These are phyloP conservation scores for Phylloscopus trochilus DNA, from an alignment of 2,113 vertebrate species.

Conservation along the genomic window DNA sequence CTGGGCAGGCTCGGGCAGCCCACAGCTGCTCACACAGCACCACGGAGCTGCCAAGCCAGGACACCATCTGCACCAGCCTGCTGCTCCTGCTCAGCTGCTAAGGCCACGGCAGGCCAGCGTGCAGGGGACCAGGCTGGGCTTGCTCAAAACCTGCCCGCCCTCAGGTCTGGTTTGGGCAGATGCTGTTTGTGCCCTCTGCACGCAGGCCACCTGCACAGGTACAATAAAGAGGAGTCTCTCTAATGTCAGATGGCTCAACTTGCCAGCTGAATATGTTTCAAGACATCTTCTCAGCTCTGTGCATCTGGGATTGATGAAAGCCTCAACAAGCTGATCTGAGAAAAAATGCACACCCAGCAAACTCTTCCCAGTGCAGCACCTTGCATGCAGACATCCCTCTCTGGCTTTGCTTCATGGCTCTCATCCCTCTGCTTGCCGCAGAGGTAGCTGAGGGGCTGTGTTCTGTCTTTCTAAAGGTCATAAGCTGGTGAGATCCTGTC, in stretches of 20 bases:
- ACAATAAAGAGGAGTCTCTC: background rate
- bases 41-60: background rate
- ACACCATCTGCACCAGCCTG: background rate
- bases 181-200: background rate
- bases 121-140: background rate
- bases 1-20: background rate
- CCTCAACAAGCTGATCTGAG: background rate
- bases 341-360: background rate
- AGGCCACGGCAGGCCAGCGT: background rate
- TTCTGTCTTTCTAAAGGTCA: background rate
- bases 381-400: background rate
- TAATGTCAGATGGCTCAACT: background rate
- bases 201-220: background rate
- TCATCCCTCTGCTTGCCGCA: background rate
- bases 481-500: background rate
- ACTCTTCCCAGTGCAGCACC: background rate
- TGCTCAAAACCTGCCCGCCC: background rate
- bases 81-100: background rate
- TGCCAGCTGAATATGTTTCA: background rate
- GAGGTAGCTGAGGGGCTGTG: background rate
- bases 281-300: background rate
- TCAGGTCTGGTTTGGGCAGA: background rate
- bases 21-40: background rate
- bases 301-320: conserved; percentile 50
- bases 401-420: background rate